These are phyloP conservation scores for Pandemis cinnamomeana DNA, from an alignment of 2,888 invertebrate genomes.

Conservation along the genomic window DNA sequence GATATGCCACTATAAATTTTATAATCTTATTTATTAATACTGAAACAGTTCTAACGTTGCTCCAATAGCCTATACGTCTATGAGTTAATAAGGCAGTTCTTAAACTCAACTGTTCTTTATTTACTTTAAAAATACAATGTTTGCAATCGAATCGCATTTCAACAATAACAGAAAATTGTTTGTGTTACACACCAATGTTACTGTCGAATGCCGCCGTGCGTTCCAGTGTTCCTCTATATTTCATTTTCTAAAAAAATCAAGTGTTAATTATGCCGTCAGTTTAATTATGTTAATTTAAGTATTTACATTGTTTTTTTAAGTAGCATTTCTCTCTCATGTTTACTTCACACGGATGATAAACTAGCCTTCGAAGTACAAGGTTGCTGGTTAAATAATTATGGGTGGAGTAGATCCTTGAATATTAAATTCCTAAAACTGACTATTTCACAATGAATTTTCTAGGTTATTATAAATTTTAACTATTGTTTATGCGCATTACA, in stretches of 20 bases:
- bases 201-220: not conserved
- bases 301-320: not conserved
- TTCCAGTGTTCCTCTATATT: not conserved
- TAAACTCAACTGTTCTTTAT: slow-evolving; percentile 46
- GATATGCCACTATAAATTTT: slow-evolving; percentile 67
- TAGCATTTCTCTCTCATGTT: too few species aligned
- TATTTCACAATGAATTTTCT: not conserved
- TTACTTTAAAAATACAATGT: slow-evolving; percentile 19
- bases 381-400: not conserved
- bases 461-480: not conserved
- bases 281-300: not conserved
- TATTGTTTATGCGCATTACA: too few species aligned
- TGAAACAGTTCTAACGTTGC: slow-evolving; percentile 70
- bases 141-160: slow-evolving; percentile 25
- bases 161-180: slow-evolving; percentile 17
- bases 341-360: not conserved
- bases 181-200: slow-evolving; percentile 30
- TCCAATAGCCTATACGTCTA: slow-evolving; percentile 50
- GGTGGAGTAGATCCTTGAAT: not conserved
- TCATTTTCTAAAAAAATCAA: not conserved
- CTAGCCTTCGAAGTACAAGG: not conserved
- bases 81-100: slow-evolving; percentile 64
- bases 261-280: not conserved
- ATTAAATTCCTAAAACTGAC: not conserved
- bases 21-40: slow-evolving; percentile 70